Base-by-base conservation (phyloP, 2,888 invertebrate genomes). In the Drosophila merina region DNA sequence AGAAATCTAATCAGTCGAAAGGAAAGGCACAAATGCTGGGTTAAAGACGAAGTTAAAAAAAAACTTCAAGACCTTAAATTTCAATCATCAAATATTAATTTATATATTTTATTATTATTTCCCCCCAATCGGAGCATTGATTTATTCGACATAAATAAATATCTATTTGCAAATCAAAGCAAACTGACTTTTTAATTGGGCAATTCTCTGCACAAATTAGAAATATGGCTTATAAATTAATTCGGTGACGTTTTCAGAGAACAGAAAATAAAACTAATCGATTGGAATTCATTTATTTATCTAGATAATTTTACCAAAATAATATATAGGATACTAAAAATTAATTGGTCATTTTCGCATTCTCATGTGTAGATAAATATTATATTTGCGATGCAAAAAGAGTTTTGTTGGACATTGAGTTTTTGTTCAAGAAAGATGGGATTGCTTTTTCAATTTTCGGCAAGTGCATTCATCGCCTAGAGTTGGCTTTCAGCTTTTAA, bases 401-500 rank as follows among this genome's bases (percentile, higher is more conserved):
- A n/a, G 33, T 10, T 4, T n/a, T 4, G n/a, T 33, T 33, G 33
- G 7, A 3, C 3, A 31, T 31, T 31, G 9, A 31, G 9, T 3
- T 8, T 10, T n/a, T n/a, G n/a, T 6, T 12, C n/a, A 12, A 36
- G 6, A 36, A 36, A n/a, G 8, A 14, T 42, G 4, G 14, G 8
- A 20, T 9, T 7, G 12, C 44, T 4, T 25, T 25, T 44, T 9
- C 25, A 4, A 9, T 60, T 48, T 26, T n/a, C 2, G 4, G 26
- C 4, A 8, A 59, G 20, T 25, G 10, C 30, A 8, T 25, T 33
- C 36, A 49, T 36, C 55, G 20, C 7, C 10, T 7, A 36, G 48
- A 45, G 25, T 36, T 70, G 58, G 66, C 49, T 70, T 58, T 70
- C 48, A 74, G 84, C 86, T 83, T 79, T 86, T 79, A 86, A 68